These are phyloP conservation scores for Andrena bicolor DNA, from an alignment of 2,888 invertebrate genomes.

Conservation along the genomic window DNA sequence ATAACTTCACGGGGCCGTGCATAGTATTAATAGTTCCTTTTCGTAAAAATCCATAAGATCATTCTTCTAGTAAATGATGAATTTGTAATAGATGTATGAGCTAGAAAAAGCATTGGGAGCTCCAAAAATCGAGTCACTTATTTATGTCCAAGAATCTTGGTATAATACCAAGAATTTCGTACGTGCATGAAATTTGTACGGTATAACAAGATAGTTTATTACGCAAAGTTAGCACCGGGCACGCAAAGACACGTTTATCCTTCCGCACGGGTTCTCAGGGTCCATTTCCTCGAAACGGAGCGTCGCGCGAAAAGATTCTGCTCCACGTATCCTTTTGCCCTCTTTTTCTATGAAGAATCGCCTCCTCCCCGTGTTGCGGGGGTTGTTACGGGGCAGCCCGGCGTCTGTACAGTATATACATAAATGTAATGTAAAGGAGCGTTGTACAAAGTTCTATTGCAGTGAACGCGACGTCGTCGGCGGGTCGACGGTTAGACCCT, in stretches of 20 bases:
- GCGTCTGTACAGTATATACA: conserved; percentile 31
- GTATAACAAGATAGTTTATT: no score
- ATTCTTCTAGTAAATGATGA: no score
- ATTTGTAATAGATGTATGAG: no score
- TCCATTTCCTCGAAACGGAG: conserved; percentile 5
- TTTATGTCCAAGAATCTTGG: no score
- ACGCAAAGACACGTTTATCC: neutral
- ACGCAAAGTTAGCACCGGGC: no score
- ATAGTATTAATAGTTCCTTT: no score
- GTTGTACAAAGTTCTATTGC: conserved; percentile 60
- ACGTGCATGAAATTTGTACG: no score
- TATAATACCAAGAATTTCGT: no score
- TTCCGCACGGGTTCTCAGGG: neutral
- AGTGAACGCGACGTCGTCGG: conserved; percentile 45
- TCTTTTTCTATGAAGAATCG: conserved; percentile 4
- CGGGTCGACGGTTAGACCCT: conserved; percentile 54
- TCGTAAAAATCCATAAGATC: no score
- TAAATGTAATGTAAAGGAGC: conserved; percentile 52
- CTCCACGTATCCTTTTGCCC: conserved; percentile 14
- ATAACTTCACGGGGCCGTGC: no score
- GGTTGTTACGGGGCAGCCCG: conserved; percentile 28
- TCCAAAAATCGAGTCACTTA: no score
- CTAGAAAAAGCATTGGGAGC: no score
- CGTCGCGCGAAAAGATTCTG: neutral
- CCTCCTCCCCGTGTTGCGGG: neutral